Base-by-base conservation (phyloP, 1,140 invertebrate species). In the Melitaea cinxia region DNA sequence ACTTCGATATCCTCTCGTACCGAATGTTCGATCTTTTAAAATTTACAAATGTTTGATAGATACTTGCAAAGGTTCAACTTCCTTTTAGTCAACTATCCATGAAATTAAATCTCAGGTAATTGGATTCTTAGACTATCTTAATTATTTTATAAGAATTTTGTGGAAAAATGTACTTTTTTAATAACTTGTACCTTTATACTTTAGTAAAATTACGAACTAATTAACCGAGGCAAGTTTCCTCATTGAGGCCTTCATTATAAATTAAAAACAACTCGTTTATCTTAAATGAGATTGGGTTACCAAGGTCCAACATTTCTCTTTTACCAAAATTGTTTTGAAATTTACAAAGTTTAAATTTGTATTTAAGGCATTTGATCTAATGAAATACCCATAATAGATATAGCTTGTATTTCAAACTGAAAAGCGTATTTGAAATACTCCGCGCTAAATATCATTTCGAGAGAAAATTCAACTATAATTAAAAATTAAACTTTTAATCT, bases 221-320 rank as follows among this genome's bases (percentile, higher is more conserved):
- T 75, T 75, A 77, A 73, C 63, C 68, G 39, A 60, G 69, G 68
- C 61, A 57, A 72, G 68, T 73, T 73, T 63, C 68, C 68, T 73
- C 71, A 75, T 75, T 71, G 73, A 65, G 68, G 65, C 70, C 45
- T 72, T 68, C 65, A 62, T 70, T 75, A 70, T 77, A 68, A 69
- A 70, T 73, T 70, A 70, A 70, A 66, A 64, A 71, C 66, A 67
- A 37, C 67, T 72, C 63, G 67, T 71, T 67, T 67, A 72, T 78
- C 70, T 75, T 70, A 72, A 73, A 78, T 70, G 66, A 71, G 69
- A 64, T 72, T 61, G 67, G 62, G 59, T 54, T 55, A 60, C 56
- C 28, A 55, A 58, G 62, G 63, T 60, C 54, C 49, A 58, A 28
- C 47, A 50, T 65, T 47, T 53, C 64, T 58, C 47, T 39, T 62